Evolutionary conservation across 2,797 vertebrate species (phyloP).

Genomic region (Pseudocheirus occidentalis): DNA sequence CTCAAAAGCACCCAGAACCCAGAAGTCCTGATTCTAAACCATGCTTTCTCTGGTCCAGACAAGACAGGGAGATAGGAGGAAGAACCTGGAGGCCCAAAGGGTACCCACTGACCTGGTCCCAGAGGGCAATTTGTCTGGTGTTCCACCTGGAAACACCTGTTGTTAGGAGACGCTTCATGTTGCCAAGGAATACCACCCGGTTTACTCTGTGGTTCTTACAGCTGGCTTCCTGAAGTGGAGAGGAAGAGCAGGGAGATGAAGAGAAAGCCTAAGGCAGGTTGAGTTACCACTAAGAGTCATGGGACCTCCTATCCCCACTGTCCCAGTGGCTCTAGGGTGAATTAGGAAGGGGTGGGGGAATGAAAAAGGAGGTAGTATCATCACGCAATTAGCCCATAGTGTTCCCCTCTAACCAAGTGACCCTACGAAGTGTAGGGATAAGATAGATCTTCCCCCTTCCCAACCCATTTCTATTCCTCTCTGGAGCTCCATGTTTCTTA

Average conservation of each 20-base stretch:
- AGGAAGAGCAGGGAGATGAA: slow-evolving; percentile 22
- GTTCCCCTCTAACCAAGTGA: background rate
- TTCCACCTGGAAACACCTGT: slow-evolving; percentile 99
- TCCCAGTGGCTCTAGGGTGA: background rate
- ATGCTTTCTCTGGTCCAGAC: background rate
- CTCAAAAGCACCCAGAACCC: background rate
- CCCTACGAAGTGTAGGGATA: background rate
- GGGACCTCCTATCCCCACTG: background rate
- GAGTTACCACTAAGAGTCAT: background rate
- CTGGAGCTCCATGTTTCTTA: background rate
- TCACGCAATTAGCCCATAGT: background rate
- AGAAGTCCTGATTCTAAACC: background rate
- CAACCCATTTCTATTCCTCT: background rate
- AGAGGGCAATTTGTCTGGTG: slow-evolving; percentile 97
- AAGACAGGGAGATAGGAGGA: background rate
- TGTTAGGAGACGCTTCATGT: slow-evolving; percentile 95
- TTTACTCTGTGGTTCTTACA: slow-evolving; percentile 98
- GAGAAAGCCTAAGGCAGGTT: background rate
- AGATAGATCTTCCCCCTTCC: background rate
- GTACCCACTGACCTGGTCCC: slow-evolving; percentile 94
- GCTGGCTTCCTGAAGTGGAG: slow-evolving; percentile 89
- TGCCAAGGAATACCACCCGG: slow-evolving; percentile 96
- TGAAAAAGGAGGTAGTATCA: background rate
- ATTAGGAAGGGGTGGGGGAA: background rate
- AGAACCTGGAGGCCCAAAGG: accelerated